Evolutionary conservation across 2,797 vertebrate species (phyloP).

Genomic region (Syngnathus acus): DNA sequence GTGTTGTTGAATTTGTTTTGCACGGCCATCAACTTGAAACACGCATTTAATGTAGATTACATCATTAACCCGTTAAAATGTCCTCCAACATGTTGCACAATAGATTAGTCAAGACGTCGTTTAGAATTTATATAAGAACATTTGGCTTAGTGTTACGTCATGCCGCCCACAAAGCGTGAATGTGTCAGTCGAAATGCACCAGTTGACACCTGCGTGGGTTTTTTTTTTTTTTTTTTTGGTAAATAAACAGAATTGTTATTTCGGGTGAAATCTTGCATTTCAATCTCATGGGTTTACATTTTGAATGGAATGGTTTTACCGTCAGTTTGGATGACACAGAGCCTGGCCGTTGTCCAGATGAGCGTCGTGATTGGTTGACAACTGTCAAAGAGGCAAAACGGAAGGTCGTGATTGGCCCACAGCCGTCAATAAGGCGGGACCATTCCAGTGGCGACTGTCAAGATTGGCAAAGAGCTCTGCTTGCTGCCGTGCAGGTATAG

Average conservation of each 20-base stretch:
- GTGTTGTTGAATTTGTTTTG: not conserved
- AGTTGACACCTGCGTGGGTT: not conserved
- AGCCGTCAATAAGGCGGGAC: conserved; percentile 50
- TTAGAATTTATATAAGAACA: conserved; percentile 53
- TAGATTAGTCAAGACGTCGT: conserved; percentile 1
- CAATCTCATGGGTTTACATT: conserved; percentile 32
- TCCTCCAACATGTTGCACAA: not conserved
- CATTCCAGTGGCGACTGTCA: conserved; percentile 60
- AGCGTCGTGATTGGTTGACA: conserved; percentile 44
- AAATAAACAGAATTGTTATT: not conserved
- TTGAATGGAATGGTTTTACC: conserved; percentile 64
- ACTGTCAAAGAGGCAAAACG: not conserved
- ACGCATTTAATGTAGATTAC: not conserved
- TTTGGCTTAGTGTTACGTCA: conserved; percentile 48
- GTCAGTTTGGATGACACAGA: conserved; percentile 58
- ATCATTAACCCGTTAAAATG: not conserved
- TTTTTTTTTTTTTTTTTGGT: not conserved
- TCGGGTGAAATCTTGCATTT: not conserved
- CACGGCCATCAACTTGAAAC: not conserved
- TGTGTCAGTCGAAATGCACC: not conserved
- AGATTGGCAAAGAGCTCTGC: conserved; percentile 64
- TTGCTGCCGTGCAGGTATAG: conserved; percentile 67
- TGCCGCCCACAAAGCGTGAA: conserved; percentile 1
- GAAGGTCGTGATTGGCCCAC: conserved; percentile 44
- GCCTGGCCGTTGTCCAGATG: conserved; percentile 27